A percentile compares a stretch with the other conserved stretches of the same genome.
phyloP scores from a whole-genome alignment of 2,113 vertebrate genomes.

The Procavia capensis region DNA sequence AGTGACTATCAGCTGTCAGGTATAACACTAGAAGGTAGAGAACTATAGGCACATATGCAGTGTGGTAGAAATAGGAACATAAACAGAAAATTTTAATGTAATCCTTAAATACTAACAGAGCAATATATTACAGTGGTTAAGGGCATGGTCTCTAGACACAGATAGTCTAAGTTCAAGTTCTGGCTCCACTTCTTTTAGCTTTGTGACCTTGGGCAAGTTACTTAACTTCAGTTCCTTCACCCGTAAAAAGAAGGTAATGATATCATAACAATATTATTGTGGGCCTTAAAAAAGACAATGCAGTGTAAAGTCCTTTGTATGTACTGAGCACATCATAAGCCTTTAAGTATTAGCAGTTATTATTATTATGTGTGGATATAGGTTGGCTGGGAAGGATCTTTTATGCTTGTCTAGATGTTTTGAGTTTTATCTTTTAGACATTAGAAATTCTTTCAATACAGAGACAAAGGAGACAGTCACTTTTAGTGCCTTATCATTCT shows the following conservation, averaged over 20 bases:
- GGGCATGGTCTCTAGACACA: background rate
- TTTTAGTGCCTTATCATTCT: slow-evolving; percentile 23
- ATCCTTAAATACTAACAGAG: slow-evolving; percentile 3
- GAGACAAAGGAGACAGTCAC: background rate
- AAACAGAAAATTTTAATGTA: background rate
- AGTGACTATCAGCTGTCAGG: background rate
- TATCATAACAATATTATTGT: background rate
- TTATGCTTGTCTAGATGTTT: background rate
- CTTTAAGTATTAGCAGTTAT: background rate
- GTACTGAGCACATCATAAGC: background rate
- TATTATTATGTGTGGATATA: background rate
- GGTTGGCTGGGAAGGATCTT: background rate
- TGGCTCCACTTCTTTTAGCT: background rate
- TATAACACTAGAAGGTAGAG: background rate
- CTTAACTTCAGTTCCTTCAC: background rate
- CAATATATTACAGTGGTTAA: background rate
- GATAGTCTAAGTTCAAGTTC: background rate
- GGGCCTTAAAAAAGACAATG: background rate
- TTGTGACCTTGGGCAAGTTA: background rate
- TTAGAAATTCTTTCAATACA: background rate
- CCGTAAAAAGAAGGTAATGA: background rate
- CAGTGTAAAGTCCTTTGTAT: background rate
- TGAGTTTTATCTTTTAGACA: background rate
- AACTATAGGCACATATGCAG: background rate
- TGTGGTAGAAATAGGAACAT: background rate